These are phyloP conservation scores for Arion vulgaris DNA, from an alignment of 1,140 invertebrate species.

Conservation along the genomic window DNA sequence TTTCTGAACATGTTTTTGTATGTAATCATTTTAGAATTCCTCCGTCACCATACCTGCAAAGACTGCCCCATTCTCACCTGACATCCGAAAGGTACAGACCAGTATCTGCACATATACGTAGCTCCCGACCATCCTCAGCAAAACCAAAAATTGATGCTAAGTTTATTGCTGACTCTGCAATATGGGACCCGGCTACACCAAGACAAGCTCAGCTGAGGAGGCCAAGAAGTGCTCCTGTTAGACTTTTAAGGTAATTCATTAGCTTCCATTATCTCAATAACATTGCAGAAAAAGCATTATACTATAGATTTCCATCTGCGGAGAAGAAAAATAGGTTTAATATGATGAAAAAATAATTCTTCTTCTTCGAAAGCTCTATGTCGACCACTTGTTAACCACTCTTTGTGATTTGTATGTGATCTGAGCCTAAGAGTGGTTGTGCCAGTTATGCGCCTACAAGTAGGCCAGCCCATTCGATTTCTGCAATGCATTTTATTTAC, in stretches of 20 bases:
- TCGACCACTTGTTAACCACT: no score
- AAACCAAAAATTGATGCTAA: conserved; percentile 71
- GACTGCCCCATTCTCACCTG: conserved; percentile 56
- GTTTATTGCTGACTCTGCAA: conserved; percentile 65
- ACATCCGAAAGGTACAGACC: conserved; percentile 50
- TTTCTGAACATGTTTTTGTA: no score
- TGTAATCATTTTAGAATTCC: conserved; percentile 41
- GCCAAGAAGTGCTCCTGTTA: conserved; percentile 61
- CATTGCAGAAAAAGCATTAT: no score
- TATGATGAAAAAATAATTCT: no score
- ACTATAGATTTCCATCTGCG: no score
- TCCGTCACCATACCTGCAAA: conserved; percentile 67
- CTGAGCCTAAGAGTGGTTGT: no score
- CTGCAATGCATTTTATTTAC: no score
- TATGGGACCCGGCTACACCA: conserved; percentile 69
- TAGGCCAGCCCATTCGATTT: no score
- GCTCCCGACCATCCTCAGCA: conserved; percentile 27
- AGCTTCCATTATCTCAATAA: not conserved
- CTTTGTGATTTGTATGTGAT: no score
- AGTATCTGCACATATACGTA: conserved; percentile 48
- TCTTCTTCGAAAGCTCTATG: no score
- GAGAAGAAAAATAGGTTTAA: no score
- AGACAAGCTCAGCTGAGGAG: conserved; percentile 41
- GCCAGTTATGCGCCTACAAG: no score
- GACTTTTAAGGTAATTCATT: conserved; percentile 49